Conservation (phyloP, 2,113 vertebrate species). For the Arenaria interpres region DNA sequence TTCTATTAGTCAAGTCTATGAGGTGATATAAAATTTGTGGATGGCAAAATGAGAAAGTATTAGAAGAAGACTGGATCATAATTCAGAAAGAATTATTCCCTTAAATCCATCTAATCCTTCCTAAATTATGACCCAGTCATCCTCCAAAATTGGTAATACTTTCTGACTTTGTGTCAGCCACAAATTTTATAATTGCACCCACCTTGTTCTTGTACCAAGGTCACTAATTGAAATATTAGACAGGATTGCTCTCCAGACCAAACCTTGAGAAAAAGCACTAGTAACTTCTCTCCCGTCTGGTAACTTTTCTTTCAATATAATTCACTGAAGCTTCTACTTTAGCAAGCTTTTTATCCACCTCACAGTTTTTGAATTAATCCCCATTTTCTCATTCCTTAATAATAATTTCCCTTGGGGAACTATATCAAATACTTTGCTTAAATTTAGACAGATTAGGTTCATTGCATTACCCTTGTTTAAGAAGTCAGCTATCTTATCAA, state of each 20-base stretch:
- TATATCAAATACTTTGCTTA: neutral
- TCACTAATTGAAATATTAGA: slow-evolving; percentile 6
- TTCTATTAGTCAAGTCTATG: slow-evolving; percentile 28
- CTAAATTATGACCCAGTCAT: slow-evolving; percentile 1
- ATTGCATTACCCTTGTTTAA: slow-evolving; percentile 3
- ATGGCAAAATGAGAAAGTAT: slow-evolving; percentile 35
- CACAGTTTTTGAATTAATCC: neutral
- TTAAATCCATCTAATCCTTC: neutral
- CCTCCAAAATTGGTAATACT: neutral
- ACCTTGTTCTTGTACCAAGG: neutral
- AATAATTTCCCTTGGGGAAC: slow-evolving; percentile 9
- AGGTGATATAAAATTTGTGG: slow-evolving; percentile 2
- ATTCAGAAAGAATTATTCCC: slow-evolving; percentile 33
- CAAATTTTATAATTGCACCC: neutral
- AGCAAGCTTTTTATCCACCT: neutral
- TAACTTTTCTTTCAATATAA: neutral
- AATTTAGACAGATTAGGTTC: slow-evolving; percentile 6
- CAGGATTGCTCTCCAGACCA: neutral
- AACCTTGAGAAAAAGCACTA: neutral
- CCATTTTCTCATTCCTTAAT: neutral
- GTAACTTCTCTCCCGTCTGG: neutral
- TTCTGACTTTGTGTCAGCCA: neutral
- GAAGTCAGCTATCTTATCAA: neutral
- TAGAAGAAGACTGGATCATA: neutral
- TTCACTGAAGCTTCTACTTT: neutral